These are phyloP conservation scores for Tapera naevia DNA, from an alignment of 2,797 vertebrate genomes.

Conservation along the genomic window DNA sequence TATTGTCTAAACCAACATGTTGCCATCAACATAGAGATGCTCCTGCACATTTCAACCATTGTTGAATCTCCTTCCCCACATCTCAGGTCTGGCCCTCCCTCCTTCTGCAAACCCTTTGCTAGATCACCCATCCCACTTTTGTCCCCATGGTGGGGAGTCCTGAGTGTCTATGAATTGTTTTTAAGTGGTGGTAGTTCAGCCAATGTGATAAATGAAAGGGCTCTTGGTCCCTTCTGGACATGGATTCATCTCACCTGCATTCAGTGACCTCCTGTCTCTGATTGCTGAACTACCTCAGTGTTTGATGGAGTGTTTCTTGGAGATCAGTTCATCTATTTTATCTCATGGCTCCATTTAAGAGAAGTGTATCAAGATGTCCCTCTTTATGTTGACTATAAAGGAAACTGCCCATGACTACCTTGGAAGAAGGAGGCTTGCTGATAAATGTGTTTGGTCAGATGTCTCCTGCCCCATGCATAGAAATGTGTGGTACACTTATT, in stretches of 20 bases:
- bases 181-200: background rate
- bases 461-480: rapidly evolving
- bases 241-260: background rate
- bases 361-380: background rate
- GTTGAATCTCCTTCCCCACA: background rate
- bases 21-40: background rate
- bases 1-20: rapidly evolving
- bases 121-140: background rate
- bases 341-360: background rate
- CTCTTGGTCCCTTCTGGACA: background rate
- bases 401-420: background rate
- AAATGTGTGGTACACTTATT: background rate
- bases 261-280: background rate
- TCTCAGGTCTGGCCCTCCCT: background rate
- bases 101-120: background rate
- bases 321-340: background rate
- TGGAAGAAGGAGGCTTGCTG: background rate
- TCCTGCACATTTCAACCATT: background rate
- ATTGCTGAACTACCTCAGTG: background rate
- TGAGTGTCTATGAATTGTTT: background rate
- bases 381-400: background rate
- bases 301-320: background rate
- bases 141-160: rapidly evolving
- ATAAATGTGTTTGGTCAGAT: background rate
- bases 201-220: background rate